phyloP scores from a whole-genome alignment of 2,113 vertebrate species.

The Xenopus laevis region DNA sequence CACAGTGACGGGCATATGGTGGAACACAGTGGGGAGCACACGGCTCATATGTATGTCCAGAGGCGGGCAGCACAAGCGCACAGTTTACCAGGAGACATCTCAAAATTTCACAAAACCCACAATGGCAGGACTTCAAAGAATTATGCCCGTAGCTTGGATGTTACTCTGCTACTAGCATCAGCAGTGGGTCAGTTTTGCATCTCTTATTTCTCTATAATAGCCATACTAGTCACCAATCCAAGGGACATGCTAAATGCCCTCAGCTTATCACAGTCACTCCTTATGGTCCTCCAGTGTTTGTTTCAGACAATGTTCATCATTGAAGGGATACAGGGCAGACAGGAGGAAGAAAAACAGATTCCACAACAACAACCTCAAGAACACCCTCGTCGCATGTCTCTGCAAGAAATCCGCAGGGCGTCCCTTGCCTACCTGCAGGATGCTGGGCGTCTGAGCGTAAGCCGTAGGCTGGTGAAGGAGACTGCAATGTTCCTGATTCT shows the following conservation, averaged over 20 bases:
- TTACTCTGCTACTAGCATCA: constrained; percentile 71
- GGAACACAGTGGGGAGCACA: too few relatives aligned
- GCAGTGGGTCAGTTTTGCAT: constrained; percentile 76
- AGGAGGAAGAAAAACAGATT: constrained; percentile 35
- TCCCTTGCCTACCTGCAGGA: constrained; percentile 59
- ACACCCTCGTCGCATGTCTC: neutral
- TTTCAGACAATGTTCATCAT: constrained; percentile 89
- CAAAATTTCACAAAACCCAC: neutral
- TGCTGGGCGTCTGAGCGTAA: constrained; percentile 63
- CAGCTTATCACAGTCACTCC: constrained; percentile 74
- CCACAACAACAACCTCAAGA: constrained; percentile 3
- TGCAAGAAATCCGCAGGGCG: constrained; percentile 52
- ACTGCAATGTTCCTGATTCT: constrained; percentile 82
- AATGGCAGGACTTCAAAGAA: constrained; percentile 57
- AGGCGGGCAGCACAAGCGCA: too few relatives aligned
- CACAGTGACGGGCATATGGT: too few relatives aligned
- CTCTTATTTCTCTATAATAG: constrained; percentile 85
- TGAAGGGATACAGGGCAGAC: constrained; percentile 72
- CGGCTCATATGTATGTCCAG: too few relatives aligned
- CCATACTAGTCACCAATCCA: constrained; percentile 66
- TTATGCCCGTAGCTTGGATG: constrained; percentile 83
- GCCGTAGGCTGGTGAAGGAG: constrained; percentile 69
- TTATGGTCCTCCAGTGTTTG: constrained; percentile 78
- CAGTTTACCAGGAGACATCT: neutral
- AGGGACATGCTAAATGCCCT: constrained; percentile 64